phyloP scores from a whole-genome alignment of 2,888 invertebrate species.

The Seira sanloemensis region DNA sequence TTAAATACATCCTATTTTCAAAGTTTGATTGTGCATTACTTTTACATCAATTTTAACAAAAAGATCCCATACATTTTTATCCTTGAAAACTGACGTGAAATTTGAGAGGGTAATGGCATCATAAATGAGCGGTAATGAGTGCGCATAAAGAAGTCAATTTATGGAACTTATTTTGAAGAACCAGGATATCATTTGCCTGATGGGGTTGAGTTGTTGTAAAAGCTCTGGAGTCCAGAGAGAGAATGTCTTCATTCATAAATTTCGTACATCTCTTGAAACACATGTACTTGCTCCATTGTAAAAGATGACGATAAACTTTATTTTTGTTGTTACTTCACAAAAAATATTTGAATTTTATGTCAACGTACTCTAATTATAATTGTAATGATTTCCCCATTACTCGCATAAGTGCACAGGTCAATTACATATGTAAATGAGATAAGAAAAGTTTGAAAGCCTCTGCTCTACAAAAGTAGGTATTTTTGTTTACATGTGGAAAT shows the following conservation, averaged over 20 bases:
- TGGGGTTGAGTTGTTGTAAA: too few species aligned
- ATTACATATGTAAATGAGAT: not conserved
- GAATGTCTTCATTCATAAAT: conserved; percentile 17
- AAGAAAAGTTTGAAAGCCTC: too few species aligned
- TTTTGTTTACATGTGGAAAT: not conserved
- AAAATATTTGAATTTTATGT: too few species aligned
- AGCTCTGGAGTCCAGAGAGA: not conserved
- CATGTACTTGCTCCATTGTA: not conserved
- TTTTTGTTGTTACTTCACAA: too few species aligned
- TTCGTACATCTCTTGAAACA: too few species aligned
- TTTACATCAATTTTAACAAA: not conserved
- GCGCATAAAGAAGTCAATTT: conserved; percentile 8
- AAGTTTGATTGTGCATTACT: too few species aligned
- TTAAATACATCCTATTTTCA: too few species aligned
- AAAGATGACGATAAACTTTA: too few species aligned
- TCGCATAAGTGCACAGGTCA: too few species aligned
- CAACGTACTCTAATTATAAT: too few species aligned
- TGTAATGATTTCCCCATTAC: too few species aligned
- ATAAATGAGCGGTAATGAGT: not conserved
- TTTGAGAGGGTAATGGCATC: conserved; percentile 22
- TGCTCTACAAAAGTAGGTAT: not conserved
- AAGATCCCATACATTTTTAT: not conserved
- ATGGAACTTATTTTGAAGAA: not conserved
- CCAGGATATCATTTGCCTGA: too few species aligned
- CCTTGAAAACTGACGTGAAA: not conserved